Evolutionary conservation across 2,888 invertebrate genomes (phyloP).

Genomic region (Macrophya annulata): DNA sequence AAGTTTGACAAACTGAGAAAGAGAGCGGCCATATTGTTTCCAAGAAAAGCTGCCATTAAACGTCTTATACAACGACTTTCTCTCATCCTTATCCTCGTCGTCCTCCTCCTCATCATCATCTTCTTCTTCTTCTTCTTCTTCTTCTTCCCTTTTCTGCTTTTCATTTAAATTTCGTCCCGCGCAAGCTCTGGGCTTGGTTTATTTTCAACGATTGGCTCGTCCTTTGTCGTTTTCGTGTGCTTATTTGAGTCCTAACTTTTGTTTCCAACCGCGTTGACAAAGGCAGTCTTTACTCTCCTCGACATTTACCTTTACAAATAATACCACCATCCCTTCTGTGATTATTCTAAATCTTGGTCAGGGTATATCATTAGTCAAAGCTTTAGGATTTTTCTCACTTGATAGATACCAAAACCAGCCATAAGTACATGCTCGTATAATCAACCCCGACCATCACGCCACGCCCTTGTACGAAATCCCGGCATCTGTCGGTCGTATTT

Average conservation of each 20-base stretch:
- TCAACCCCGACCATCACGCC: too few relatives aligned
- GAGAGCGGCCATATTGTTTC: conserved; percentile 47
- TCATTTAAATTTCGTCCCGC: not conserved
- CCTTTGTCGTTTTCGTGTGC: conserved; percentile 2
- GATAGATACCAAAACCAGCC: not conserved
- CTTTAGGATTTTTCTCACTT: not conserved
- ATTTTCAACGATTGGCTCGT: conserved; percentile 24
- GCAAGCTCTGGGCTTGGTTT: not conserved
- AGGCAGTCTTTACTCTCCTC: not conserved
- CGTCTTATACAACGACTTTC: conserved; percentile 1
- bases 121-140: not conserved
- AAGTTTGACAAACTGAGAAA: conserved; percentile 38
- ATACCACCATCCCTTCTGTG: not conserved
- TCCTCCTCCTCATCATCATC: not conserved
- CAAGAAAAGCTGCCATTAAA: conserved; percentile 1
- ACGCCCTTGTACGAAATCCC: not conserved
- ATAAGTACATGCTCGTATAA: too few relatives aligned
- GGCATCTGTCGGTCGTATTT: not conserved
- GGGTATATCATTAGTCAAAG: conserved; percentile 28
- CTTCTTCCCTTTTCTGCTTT: not conserved
- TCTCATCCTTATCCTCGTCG: not conserved
- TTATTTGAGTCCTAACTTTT: conserved; percentile 3
- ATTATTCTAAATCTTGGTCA: conserved; percentile 19
- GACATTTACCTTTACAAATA: conserved; percentile 31
- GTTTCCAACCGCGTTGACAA: not conserved